Base-by-base conservation (phyloP, 2,888 invertebrate genomes). In the Cybosia mesomella region DNA sequence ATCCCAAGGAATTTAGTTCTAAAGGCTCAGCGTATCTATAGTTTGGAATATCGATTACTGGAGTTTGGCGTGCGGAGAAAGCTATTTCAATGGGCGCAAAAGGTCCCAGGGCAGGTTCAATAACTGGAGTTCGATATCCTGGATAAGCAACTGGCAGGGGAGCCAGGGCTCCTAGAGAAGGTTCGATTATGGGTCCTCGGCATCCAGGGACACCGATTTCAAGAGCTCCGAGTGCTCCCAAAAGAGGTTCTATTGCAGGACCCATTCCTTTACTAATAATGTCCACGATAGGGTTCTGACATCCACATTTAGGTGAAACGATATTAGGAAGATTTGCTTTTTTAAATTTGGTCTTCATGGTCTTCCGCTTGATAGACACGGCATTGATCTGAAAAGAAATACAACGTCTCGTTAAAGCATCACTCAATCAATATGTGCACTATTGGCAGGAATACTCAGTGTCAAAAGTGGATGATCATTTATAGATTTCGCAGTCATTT, bases 1-100 rank as follows among this genome's bases (percentile, higher is more conserved):
- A 73, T 21, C 65, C 69, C 24, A 81, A 24, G 11, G 81, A 74
- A 34, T 68, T 74, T 0, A 81, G 18, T 28, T 79, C 81, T 1
- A 67, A 9, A 3, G 75, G 54, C 0, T 79, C 79, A 1, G 64
- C 73, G 21, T 74, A 78, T 68, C 75, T 73, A 8, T 77, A 79
- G 32, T 79, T 75, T 1, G 81, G 79, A 4, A 79, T 63, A 7
- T 81, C 81, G 0, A 80, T 59, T 0, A 79, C 43, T 3, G 76
- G 72, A 1, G 57, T 57, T 57, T 59, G 59, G 24, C 61, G 66
- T 4, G 57, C 58, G 0, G 77, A 15, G 1, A 71, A 11, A 0
- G 55, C 49, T 0, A 75, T 58, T 18, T 68, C 73, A 24, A 70
- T 2, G 21, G 70, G 66, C 10, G 67, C 24, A 13, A 66, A 24